Conservation (phyloP, 2,113 vertebrate genomes). For the Urocolius indicus region DNA sequence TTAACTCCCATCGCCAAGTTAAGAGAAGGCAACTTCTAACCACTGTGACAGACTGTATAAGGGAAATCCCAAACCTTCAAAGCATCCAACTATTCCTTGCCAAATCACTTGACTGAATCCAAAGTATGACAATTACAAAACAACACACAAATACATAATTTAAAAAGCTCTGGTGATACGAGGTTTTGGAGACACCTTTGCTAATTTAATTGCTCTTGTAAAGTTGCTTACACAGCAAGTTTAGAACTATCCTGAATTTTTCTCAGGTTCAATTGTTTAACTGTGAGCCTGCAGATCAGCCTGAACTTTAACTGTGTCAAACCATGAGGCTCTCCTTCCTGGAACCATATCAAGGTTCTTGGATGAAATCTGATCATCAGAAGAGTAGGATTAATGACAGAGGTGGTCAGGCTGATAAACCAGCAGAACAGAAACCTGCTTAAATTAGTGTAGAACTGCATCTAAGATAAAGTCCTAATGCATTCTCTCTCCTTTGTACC, state of each 20-base stretch:
- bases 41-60: background rate
- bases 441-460: background rate
- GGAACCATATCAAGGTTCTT: conserved; percentile 56
- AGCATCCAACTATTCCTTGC: background rate
- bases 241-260: background rate
- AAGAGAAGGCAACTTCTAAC: background rate
- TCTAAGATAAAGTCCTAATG: background rate
- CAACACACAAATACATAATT: background rate
- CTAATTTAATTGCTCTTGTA: background rate
- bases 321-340: background rate
- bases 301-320: conserved; percentile 10
- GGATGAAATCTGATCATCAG: conserved; percentile 48
- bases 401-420: conserved; percentile 38
- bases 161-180: background rate
- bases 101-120: background rate
- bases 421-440: conserved; percentile 20
- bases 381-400: conserved; percentile 38
- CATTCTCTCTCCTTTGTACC: background rate
- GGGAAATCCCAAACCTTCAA: background rate
- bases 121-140: background rate
- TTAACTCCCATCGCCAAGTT: background rate
- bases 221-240: background rate
- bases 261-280: background rate
- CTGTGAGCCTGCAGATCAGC: background rate
- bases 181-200: background rate